Evolutionary conservation across 1,140 invertebrate species (phyloP).

Genomic region (Drosophila serrata): DNA sequence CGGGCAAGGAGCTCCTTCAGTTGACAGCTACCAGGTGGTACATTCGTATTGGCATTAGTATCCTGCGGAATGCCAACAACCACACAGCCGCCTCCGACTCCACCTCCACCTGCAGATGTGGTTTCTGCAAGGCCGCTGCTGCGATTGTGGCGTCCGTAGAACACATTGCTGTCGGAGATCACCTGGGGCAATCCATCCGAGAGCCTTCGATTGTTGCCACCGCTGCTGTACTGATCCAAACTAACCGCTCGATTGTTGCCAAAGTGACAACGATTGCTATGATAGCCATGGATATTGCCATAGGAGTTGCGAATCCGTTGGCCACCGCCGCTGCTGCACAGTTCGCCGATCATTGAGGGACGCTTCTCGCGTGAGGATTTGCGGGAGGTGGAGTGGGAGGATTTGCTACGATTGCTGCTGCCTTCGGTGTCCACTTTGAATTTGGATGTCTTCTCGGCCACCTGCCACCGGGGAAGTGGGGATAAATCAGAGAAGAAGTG

Average conservation of each 20-base stretch:
- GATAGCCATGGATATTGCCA: conserved; percentile 84
- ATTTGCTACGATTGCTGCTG: conserved; percentile 83
- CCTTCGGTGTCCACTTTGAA: conserved; percentile 91
- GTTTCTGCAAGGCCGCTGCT: conserved; percentile 61
- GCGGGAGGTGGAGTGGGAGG: conserved; percentile 75
- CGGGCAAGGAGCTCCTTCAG: conserved; percentile 45
- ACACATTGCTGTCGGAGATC: conserved; percentile 84
- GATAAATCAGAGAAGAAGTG: fast-evolving
- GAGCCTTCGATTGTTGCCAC: conserved; percentile 75
- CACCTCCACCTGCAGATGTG: neutral
- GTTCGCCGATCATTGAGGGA: conserved; percentile 84
- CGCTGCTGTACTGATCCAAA: conserved; percentile 81
- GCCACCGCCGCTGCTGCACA: conserved; percentile 84
- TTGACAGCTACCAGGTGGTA: conserved; percentile 10
- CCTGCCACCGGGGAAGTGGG: conserved; percentile 39
- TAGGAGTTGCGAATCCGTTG: conserved; percentile 83
- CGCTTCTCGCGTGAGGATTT: conserved; percentile 84
- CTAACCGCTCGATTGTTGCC: conserved; percentile 84
- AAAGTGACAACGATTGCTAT: conserved; percentile 81
- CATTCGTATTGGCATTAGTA: conserved; percentile 75
- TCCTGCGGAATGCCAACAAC: conserved; percentile 43
- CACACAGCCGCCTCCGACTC: neutral
- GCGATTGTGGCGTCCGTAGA: conserved; percentile 80
- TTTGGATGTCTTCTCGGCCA: conserved; percentile 91
- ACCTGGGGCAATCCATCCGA: conserved; percentile 84